Base-by-base conservation (phyloP, 2,113 vertebrate species). In the Columba livia region DNA sequence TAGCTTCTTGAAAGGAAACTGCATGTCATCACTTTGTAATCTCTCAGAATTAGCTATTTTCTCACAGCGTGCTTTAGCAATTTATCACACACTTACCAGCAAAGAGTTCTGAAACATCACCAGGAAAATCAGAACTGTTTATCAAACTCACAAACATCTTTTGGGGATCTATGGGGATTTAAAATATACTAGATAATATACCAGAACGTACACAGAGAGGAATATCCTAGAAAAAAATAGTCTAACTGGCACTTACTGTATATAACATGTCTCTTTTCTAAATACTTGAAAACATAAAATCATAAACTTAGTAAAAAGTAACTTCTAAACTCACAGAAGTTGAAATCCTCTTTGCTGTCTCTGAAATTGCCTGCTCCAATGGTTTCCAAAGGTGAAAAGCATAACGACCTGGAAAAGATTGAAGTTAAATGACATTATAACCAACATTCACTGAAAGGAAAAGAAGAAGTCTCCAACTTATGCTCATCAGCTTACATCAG, bases 371-470 rank as follows among this genome's bases (percentile, higher is more conserved):
- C 92, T 99, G 98, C 84, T 98, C 98, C 67, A 99, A 96, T 75
- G 99, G 99, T 86, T 99, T 99, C 99, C 99, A 99, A 75, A 99
- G 95, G 32, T 97, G 98, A 96, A 99, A 99, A 29, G 98, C 98
- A 16, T 98, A 99, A 75, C 98, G 98, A 85, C 99, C 99, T 99
- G 95, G 86, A 97, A 62, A 89, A 86, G 25, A 85, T 40, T n/a
- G 54, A 93, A 51, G 34, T 25, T 89, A 93, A 71, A 95, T 62
- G 21, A 94, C 79, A 88, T 56, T 79, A 61, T 13, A 71, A 57
- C 6, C 14, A 32, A 51, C 26, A 73, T 31, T 79, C n/a, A 79
- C 24, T 44, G 48, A 88, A 53, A 64, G 5, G 42, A 5, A 16
- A 31, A 19, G 72, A 71, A 66, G 71, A 48, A 42, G 16, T 11